phyloP scores from a whole-genome alignment of 2,797 vertebrate genomes.

The Arremon aurantiirostris region DNA sequence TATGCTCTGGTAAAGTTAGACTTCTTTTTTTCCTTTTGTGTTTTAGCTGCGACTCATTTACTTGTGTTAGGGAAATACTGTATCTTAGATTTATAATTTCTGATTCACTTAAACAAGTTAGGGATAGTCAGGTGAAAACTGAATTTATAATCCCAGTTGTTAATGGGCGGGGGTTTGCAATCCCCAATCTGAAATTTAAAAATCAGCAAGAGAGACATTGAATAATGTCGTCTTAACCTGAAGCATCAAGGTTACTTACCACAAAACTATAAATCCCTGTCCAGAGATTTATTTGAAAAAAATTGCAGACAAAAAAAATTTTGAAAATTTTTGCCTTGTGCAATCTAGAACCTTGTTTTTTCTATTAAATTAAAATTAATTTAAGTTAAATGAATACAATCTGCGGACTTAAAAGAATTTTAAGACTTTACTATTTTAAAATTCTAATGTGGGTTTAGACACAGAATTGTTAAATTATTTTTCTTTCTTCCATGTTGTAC shows the following conservation, averaged over 20 bases:
- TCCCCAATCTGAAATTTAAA: background rate
- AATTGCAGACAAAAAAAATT: background rate
- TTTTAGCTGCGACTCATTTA: background rate
- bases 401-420: background rate
- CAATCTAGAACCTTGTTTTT: background rate
- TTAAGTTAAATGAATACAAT: background rate
- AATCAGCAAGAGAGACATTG: background rate
- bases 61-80: background rate
- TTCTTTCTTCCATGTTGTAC: background rate
- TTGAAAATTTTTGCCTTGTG: background rate
- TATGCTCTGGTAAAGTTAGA: background rate
- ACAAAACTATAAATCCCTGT: background rate
- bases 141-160: background rate
- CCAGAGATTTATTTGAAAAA: background rate
- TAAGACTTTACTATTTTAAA: background rate
- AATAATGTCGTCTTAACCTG: background rate
- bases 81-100: background rate
- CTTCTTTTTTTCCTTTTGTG: background rate
- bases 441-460: background rate
- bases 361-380: background rate
- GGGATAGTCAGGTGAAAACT: background rate
- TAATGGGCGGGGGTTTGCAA: background rate
- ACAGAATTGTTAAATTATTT: background rate
- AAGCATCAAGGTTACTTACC: background rate
- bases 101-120: background rate